A percentile compares a stretch with the other conserved stretches of the same genome.
Evolutionary conservation across 2,797 vertebrate genomes (phyloP).

Genomic region (Anisognathus igniventris): DNA sequence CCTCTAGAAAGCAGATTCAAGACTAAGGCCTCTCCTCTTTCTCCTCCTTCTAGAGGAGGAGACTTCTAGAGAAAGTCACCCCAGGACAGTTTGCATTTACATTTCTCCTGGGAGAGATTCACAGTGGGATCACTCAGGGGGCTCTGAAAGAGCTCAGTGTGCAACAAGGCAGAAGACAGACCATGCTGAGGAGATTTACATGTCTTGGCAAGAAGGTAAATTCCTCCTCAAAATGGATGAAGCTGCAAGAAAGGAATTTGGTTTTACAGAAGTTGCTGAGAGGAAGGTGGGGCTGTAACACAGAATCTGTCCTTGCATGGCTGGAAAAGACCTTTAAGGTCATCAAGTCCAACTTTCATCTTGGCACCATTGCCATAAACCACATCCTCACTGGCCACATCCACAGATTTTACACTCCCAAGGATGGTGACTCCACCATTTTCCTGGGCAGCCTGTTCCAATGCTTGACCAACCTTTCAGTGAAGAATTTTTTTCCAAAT

Average conservation of each 20-base stretch:
- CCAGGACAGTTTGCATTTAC: background rate
- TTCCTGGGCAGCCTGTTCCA: background rate
- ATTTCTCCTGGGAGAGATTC: background rate
- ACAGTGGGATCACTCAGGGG: accelerated
- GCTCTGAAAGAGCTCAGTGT: background rate
- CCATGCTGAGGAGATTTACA: accelerated
- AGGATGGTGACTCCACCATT: background rate
- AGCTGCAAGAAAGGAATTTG: background rate
- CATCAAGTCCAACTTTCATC: background rate
- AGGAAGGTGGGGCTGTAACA: background rate
- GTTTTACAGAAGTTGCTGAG: background rate
- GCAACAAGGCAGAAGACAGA: background rate
- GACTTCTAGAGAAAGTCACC: background rate
- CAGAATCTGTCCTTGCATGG: background rate
- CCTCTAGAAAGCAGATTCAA: background rate
- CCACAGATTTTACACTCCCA: background rate
- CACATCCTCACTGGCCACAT: background rate
- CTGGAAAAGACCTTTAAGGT: background rate
- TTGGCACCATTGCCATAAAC: accelerated
- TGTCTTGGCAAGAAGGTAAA: background rate
- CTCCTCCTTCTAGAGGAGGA: background rate
- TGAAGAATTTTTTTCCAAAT: background rate
- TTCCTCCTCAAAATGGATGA: background rate
- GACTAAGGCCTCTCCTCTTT: background rate
- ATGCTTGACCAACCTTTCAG: too few species aligned